Base-by-base conservation (phyloP, 1,140 invertebrate genomes). In the Polypedilum pembai region DNA sequence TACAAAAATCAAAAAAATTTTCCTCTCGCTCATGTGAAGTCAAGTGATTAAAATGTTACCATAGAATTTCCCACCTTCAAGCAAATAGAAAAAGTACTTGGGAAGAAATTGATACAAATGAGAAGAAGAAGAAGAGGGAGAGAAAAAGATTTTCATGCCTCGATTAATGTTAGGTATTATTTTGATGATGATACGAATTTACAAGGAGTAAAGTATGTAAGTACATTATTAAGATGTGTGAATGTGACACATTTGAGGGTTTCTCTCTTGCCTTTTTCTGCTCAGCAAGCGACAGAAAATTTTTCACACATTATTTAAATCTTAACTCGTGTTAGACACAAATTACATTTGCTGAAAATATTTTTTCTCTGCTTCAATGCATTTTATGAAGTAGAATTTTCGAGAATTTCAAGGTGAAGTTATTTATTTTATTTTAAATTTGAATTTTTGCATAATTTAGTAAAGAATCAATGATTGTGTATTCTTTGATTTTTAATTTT, bases 101-200 rank as follows among this genome's bases (percentile, higher is more conserved):
- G 12, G 45, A 56, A n/a, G 65, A 69, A 69, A 69, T 69, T 69
- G 65, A 69, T 69, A 69, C 18, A 56, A 15, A 8, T 12, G n/a
- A n/a, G n/a, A n/a, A n/a, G n/a, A n/a, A 3, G 45, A 56, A 56
- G 45, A 3, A 56, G 12, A 56, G 4, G 45, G 45, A 56, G 45
- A 3, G 18, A 69, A 10, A 69, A 20, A 56, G n/a, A n/a, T n/a
- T 56, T 56, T 56, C 45, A 56, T 56, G 45, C 45, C 45, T 56
- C 45, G 45, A 56, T 56, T 56, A 56, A 56, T 56, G 45, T 56
- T 69, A 69, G 65, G 20, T 21, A 20, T 69, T 18, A 69, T 69
- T 69, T 69, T 69, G 65, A 69, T 69, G 65, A 21, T 69, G 65
- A 69, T 69, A 69, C 18, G 18, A 69, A 69, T 69, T 56, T 69